Evolutionary conservation across 2,888 invertebrate species (phyloP).

Genomic region (Plusia festucae): DNA sequence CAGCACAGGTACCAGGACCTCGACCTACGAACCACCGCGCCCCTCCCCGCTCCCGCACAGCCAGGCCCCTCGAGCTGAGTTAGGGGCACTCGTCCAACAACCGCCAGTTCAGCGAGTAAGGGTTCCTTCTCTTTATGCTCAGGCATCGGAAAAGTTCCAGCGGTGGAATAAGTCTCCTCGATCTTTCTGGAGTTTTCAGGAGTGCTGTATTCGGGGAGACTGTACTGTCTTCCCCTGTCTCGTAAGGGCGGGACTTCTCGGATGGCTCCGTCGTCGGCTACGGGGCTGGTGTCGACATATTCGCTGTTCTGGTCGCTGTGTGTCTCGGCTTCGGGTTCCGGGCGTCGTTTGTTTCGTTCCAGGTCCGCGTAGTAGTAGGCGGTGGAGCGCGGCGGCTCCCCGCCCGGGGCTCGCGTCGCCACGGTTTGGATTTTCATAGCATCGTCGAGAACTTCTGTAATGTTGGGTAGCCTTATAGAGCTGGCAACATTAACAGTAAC

Average conservation of each 20-base stretch:
- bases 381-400: conserved; percentile 90
- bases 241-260: conserved; percentile 78
- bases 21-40: conserved; percentile 84
- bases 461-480: neutral
- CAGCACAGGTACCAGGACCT: conserved; percentile 91
- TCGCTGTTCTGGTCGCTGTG: conserved; percentile 87
- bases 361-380: conserved; percentile 90
- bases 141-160: conserved; percentile 86
- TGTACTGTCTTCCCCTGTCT: conserved; percentile 73
- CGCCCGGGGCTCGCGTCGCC: conserved; percentile 78
- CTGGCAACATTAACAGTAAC: too few species aligned
- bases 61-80: conserved; percentile 71
- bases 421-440: conserved; percentile 65
- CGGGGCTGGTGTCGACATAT: conserved; percentile 77
- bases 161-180: conserved; percentile 85
- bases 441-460: conserved; percentile 25
- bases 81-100: conserved; percentile 79
- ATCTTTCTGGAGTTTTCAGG: conserved; percentile 72
- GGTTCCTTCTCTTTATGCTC: conserved; percentile 85
- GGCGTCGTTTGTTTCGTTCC: conserved; percentile 85
- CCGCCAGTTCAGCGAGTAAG: conserved; percentile 79
- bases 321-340: conserved; percentile 53
- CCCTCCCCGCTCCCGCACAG: neutral
- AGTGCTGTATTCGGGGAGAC: conserved; percentile 75
- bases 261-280: conserved; percentile 75